phyloP scores from a whole-genome alignment of 2,888 invertebrate genomes.

The Frankliniella fusca region DNA sequence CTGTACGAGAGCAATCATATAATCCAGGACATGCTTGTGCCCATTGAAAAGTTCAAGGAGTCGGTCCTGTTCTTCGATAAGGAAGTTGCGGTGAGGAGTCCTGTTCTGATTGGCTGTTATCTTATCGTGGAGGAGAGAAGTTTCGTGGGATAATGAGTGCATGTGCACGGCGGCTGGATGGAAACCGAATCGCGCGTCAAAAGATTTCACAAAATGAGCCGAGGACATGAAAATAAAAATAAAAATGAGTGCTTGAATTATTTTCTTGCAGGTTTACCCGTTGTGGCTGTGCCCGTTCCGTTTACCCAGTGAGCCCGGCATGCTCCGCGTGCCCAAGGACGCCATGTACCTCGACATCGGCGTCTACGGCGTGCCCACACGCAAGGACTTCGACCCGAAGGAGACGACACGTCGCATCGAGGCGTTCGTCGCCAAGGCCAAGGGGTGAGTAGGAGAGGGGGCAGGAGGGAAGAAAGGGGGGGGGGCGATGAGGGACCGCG shows the following conservation, averaged over 20 bases:
- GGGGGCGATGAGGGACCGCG: no score
- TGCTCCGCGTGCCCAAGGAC: slow-evolving; percentile 55
- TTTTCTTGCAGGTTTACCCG: slow-evolving; percentile 62
- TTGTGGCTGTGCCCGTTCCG: slow-evolving; percentile 79
- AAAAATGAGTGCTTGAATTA: no score
- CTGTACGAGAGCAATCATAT: slow-evolving; percentile 74
- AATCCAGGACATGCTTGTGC: slow-evolving; percentile 77
- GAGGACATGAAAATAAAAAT: no score
- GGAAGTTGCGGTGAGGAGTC: slow-evolving; percentile 55
- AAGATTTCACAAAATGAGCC: no score
- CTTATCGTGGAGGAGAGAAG: no score
- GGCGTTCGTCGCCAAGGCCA: slow-evolving; percentile 61
- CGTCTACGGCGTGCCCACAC: slow-evolving; percentile 71
- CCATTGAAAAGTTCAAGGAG: slow-evolving; percentile 57
- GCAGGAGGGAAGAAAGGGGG: no score
- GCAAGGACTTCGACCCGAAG: slow-evolving; percentile 57
- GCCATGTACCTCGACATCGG: slow-evolving; percentile 77
- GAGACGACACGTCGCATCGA: slow-evolving; percentile 66
- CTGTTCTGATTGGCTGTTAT: no score
- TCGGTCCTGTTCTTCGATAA: slow-evolving; percentile 62
- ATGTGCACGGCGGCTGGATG: no score
- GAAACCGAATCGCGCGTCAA: no score
- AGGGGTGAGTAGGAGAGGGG: slow-evolving; percentile 51
- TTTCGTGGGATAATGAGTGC: no score
- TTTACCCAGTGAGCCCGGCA: slow-evolving; percentile 64